A percentile compares a stretch with the other conserved stretches of the same genome.
These are phyloP conservation scores for Alitta virens DNA, from an alignment of 2,888 invertebrate species.

Conservation along the genomic window DNA sequence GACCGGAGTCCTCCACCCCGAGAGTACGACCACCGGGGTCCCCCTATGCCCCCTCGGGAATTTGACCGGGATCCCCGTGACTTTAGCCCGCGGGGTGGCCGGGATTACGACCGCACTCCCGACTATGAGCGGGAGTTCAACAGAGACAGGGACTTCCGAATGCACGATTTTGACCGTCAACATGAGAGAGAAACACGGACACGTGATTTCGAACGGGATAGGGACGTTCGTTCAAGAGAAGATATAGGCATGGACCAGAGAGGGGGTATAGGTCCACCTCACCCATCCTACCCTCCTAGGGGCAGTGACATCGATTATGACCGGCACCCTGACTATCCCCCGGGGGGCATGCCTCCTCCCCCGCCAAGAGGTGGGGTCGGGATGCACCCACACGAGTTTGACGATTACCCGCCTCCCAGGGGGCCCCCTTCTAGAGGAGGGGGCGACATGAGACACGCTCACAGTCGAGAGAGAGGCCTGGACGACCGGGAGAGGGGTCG, in stretches of 20 bases:
- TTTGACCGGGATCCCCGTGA: not conserved
- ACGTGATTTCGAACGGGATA: constrained; percentile 23
- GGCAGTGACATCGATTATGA: not conserved
- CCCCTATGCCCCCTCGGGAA: too few relatives aligned
- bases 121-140: constrained; percentile 1
- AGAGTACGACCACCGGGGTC: not conserved
- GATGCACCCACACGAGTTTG: not conserved
- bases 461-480: constrained; percentile 6
- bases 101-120: constrained; percentile 22
- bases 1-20: constrained; percentile 8
- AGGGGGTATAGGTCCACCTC: constrained; percentile 3
- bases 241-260: constrained; percentile 23
- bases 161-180: constrained; percentile 22
- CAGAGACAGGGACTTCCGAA: not conserved
- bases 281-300: not conserved
- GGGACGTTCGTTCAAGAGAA: constrained; percentile 25
- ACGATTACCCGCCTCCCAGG: constrained; percentile 1
- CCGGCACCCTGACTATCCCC: constrained; percentile 6
- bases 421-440: constrained; percentile 3
- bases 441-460: not conserved
- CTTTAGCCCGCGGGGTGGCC: constrained; percentile 4
- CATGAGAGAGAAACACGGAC: constrained; percentile 19
- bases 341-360: not conserved
- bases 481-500: constrained; percentile 1
- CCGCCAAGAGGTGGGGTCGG: not conserved